Evolutionary conservation across 2,113 vertebrate species (phyloP).

Genomic region (Coptodon rendalli): DNA sequence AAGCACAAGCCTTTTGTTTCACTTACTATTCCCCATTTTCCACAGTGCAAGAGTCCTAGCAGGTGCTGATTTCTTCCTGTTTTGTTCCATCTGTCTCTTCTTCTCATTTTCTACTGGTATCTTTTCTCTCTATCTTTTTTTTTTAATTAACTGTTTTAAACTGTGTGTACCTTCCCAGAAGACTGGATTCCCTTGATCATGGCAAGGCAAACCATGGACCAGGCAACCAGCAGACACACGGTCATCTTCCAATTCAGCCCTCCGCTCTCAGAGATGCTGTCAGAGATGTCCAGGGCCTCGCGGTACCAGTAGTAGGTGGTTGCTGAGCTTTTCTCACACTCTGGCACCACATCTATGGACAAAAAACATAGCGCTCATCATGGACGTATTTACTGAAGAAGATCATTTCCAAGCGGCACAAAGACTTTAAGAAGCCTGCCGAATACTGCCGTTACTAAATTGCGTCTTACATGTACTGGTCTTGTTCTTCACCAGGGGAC

Average conservation of each 20-base stretch:
- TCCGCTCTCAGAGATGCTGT: constrained; percentile 86
- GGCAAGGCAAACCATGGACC: constrained; percentile 91
- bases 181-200: constrained; percentile 99
- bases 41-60: neutral
- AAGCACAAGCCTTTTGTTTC: neutral
- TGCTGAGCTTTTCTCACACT: constrained; percentile 95
- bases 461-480: constrained; percentile 81
- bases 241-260: constrained; percentile 98
- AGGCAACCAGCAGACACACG: constrained; percentile 84
- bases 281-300: constrained; percentile 88
- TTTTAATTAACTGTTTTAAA: neutral
- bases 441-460: neutral
- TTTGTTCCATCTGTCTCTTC: neutral
- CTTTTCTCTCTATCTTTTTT: neutral
- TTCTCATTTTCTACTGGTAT: neutral
- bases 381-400: neutral
- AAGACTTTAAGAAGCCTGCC: neutral
- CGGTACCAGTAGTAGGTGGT: constrained; percentile 98
- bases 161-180: constrained; percentile 87
- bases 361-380: neutral
- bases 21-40: neutral
- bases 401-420: neutral
- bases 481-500: constrained; percentile 88
- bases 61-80: neutral
- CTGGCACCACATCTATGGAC: constrained; percentile 82